phyloP scores from a whole-genome alignment of 2,888 invertebrate species.

The Troides helena region DNA sequence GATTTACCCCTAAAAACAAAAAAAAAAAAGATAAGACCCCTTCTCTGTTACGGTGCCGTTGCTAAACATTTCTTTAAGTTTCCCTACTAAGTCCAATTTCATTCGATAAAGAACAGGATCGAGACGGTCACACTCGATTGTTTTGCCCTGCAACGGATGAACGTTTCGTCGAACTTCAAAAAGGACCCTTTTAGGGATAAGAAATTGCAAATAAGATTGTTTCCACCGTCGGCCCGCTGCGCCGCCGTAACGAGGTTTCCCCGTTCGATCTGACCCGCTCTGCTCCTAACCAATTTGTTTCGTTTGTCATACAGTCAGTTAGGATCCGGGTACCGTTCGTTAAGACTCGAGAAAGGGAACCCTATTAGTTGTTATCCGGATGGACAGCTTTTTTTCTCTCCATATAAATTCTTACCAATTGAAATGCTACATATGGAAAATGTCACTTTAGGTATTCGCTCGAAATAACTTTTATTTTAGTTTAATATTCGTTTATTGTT shows the following conservation, averaged over 20 bases:
- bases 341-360: conserved; percentile 6
- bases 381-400: conserved; percentile 6
- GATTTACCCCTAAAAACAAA: no score
- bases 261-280: conserved; percentile 12
- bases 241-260: conserved; percentile 41
- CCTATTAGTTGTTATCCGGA: conserved; percentile 14
- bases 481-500: no score
- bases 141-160: conserved; percentile 4
- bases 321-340: conserved; percentile 8
- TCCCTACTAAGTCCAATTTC: no score
- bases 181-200: conserved; percentile 29
- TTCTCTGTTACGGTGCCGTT: no score
- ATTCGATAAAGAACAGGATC: no score
- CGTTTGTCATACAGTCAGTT: conserved; percentile 10
- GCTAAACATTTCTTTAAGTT: no score
- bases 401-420: not conserved
- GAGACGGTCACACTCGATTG: not conserved
- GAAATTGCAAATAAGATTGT: conserved; percentile 62
- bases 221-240: conserved; percentile 42
- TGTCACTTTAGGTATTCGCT: not conserved
- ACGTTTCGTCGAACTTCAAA: conserved; percentile 14
- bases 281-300: conserved; percentile 21
- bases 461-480: not conserved
- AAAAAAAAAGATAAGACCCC: no score
- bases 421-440: no score